A percentile compares a stretch with the other conserved stretches of the same genome.
These are phyloP conservation scores for Chloroceryle inda DNA, from an alignment of 2,797 vertebrate genomes.

Conservation along the genomic window DNA sequence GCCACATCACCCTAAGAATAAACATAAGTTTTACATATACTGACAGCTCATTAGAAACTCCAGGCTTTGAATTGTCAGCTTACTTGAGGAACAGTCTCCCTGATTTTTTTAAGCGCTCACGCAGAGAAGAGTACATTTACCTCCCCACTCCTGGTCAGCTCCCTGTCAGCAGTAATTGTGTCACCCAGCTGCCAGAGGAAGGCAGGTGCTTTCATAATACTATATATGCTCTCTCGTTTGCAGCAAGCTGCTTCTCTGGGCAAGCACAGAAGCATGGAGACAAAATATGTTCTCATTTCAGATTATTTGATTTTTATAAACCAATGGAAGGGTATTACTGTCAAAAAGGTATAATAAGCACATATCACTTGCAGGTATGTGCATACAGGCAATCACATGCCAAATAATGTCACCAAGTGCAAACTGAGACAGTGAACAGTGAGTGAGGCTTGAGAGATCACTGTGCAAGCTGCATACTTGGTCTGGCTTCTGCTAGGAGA, in stretches of 20 bases:
- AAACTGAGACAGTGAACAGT: neutral
- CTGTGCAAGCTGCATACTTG: neutral
- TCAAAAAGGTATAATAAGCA: neutral
- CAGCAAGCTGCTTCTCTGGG: neutral
- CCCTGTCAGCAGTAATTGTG: neutral
- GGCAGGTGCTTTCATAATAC: neutral
- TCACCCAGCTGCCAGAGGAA: neutral
- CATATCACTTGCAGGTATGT: neutral
- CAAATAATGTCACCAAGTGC: neutral
- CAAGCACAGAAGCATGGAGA: neutral
- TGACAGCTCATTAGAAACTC: neutral
- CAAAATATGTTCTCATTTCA: neutral
- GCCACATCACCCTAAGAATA: neutral
- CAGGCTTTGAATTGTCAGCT: neutral
- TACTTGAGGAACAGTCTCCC: neutral
- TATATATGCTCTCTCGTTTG: accelerated
- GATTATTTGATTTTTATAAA: neutral
- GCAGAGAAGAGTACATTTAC: neutral
- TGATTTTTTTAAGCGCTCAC: neutral
- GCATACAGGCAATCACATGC: neutral
- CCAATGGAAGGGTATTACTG: neutral
- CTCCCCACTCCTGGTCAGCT: neutral
- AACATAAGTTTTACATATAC: neutral
- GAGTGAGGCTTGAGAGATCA: neutral
- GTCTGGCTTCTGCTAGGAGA: neutral